A percentile compares a stretch with the other conserved stretches of the same genome.
These are phyloP conservation scores for Drosophila monieri DNA, from an alignment of 2,888 invertebrate genomes.

Conservation along the genomic window DNA sequence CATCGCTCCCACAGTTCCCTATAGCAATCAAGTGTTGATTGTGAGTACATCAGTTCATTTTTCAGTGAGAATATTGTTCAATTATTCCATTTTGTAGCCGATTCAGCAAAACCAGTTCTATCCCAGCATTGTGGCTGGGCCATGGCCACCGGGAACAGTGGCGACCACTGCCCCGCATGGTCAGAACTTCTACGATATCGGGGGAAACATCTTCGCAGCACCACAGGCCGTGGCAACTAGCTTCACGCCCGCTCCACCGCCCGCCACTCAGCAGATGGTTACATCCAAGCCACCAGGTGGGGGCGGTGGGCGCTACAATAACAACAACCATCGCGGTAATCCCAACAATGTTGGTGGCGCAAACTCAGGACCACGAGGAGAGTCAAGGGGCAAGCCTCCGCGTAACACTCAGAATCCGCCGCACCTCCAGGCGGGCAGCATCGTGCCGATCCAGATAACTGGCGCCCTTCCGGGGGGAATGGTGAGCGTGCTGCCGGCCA, in stretches of 20 bases:
- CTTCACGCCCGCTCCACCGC: slow-evolving; percentile 77
- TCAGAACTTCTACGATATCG: slow-evolving; percentile 87
- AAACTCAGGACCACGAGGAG: slow-evolving; percentile 68
- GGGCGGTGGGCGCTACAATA: slow-evolving; percentile 78
- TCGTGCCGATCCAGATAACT: slow-evolving; percentile 49
- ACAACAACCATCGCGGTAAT: slow-evolving; percentile 79
- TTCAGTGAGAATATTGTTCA: neutral
- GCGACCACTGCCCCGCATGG: slow-evolving; percentile 84
- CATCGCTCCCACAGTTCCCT: slow-evolving; percentile 84
- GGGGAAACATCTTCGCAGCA: slow-evolving; percentile 88
- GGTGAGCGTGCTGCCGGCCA: slow-evolving; percentile 74
- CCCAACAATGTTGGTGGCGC: slow-evolving; percentile 72
- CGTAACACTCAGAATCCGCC: slow-evolving; percentile 71
- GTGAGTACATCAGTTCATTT: slow-evolving; percentile 84
- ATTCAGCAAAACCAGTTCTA: slow-evolving; percentile 88
- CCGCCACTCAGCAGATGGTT: slow-evolving; percentile 70
- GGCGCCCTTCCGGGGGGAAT: slow-evolving; percentile 69
- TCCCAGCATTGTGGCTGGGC: slow-evolving; percentile 86
- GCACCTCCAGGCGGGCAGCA: slow-evolving; percentile 52
- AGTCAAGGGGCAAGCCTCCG: slow-evolving; percentile 80
- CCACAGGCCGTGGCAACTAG: slow-evolving; percentile 87
- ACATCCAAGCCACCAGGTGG: slow-evolving; percentile 73
- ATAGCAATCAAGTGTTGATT: slow-evolving; percentile 87
- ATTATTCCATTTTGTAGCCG: slow-evolving; percentile 81
- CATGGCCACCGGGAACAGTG: slow-evolving; percentile 84